These are phyloP conservation scores for Yponomeuta malinellus DNA, from an alignment of 2,888 invertebrate genomes.

Conservation along the genomic window DNA sequence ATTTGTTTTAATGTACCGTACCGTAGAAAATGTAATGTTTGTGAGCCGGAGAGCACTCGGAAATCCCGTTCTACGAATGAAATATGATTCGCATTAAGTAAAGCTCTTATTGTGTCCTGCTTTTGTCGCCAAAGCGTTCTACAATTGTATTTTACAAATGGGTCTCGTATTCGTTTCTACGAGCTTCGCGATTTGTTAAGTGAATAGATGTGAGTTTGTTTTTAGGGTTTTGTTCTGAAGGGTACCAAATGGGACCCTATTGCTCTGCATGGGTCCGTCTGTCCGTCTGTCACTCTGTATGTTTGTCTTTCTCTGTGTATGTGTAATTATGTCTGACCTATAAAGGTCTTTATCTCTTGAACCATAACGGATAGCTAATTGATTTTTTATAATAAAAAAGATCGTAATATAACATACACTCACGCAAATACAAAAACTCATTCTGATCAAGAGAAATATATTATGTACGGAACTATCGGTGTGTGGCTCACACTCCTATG, in stretches of 20 bases:
- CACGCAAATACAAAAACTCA: no score
- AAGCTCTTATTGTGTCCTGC: slow-evolving; percentile 60
- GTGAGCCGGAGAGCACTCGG: slow-evolving; percentile 35
- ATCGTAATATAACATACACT: no score
- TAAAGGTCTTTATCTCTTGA: no score
- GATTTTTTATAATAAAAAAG: no score
- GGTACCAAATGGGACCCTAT: not conserved
- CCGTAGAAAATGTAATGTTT: slow-evolving; percentile 6
- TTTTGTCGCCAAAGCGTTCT: slow-evolving; percentile 53
- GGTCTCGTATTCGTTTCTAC: slow-evolving; percentile 27
- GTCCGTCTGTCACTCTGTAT: no score
- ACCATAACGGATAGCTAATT: no score
- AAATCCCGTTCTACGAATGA: slow-evolving; percentile 53
- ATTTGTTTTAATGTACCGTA: slow-evolving; percentile 10
- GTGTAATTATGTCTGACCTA: no score
- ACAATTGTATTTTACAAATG: slow-evolving; percentile 46
- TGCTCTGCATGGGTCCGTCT: no score
- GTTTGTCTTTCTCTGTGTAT: no score
- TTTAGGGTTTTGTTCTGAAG: not conserved
- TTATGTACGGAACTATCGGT: no score
- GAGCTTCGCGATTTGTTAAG: not conserved
- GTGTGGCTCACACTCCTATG: no score
- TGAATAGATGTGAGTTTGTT: not conserved
- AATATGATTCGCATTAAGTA: slow-evolving; percentile 65
- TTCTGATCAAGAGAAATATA: no score